A percentile compares a stretch with the other conserved stretches of the same genome.
Conservation (phyloP, 2,113 vertebrate species). For the Rhinichthys klamathensis region DNA sequence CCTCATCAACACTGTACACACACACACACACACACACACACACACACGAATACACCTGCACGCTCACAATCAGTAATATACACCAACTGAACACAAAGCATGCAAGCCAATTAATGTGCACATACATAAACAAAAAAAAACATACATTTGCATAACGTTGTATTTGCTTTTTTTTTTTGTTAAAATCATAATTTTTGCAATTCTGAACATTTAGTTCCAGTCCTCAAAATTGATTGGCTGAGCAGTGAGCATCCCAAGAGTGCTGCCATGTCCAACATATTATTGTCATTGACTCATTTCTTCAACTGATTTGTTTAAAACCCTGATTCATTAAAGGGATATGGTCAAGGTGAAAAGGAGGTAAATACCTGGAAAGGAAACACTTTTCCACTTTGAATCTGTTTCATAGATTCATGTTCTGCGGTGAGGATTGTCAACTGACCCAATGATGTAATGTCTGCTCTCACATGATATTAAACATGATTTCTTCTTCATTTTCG, state of each 20-base stretch:
- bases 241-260: too few species aligned
- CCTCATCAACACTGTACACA: constrained; percentile 38
- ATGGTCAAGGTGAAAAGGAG: too few species aligned
- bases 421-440: background rate
- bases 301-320: background rate
- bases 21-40: constrained; percentile 20
- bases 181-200: too few species aligned
- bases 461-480: background rate
- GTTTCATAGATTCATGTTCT: background rate
- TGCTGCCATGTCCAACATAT: too few species aligned
- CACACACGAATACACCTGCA: constrained; percentile 30
- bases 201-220: too few species aligned
- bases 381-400: background rate
- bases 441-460: background rate
- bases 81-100: constrained; percentile 20
- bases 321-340: background rate
- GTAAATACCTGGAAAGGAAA: background rate
- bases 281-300: background rate
- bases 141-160: too few species aligned
- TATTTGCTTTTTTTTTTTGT: too few species aligned
- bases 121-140: background rate
- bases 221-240: too few species aligned
- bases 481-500: background rate
- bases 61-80: background rate
- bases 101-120: background rate